Conservation (phyloP, 1,140 invertebrate genomes). For the Apis cerana region DNA sequence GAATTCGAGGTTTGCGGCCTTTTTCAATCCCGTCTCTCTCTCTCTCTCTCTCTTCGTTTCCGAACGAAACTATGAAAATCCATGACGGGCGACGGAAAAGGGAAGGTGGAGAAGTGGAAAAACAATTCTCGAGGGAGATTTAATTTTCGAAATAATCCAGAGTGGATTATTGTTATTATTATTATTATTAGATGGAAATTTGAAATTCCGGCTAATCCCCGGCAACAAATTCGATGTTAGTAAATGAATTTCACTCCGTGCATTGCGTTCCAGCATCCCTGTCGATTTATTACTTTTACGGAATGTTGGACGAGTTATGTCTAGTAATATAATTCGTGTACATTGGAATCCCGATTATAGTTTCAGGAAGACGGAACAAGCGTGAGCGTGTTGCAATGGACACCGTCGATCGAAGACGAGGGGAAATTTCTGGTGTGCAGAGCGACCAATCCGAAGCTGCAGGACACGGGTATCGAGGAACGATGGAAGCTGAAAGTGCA, state of each 20-base stretch:
- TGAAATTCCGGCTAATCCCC: too few species aligned
- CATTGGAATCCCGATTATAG: slow-evolving; percentile 39
- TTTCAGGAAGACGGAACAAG: slow-evolving; percentile 81
- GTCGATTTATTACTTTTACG: too few species aligned
- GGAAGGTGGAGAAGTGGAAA: too few species aligned
- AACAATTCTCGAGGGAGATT: too few species aligned
- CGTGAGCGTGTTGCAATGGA: slow-evolving; percentile 81
- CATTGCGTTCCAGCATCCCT: too few species aligned
- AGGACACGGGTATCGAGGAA: slow-evolving; percentile 84
- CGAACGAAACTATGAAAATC: too few species aligned
- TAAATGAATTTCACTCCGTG: too few species aligned
- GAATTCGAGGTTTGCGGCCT: not conserved
- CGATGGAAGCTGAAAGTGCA: slow-evolving; percentile 83
- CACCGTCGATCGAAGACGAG: slow-evolving; percentile 82
- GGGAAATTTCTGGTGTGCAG: slow-evolving; percentile 85
- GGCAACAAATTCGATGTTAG: too few species aligned
- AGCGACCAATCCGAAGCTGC: slow-evolving; percentile 85
- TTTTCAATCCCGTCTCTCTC: not conserved
- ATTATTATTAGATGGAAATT: too few species aligned
- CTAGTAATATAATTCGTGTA: not conserved
- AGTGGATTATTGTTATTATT: too few species aligned
- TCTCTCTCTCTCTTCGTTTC: not conserved
- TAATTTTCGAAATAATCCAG: too few species aligned
- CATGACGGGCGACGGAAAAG: too few species aligned
- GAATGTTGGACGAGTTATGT: not conserved